phyloP scores from a whole-genome alignment of 2,797 vertebrate species.

The Pseudochaenichthys georgianus region DNA sequence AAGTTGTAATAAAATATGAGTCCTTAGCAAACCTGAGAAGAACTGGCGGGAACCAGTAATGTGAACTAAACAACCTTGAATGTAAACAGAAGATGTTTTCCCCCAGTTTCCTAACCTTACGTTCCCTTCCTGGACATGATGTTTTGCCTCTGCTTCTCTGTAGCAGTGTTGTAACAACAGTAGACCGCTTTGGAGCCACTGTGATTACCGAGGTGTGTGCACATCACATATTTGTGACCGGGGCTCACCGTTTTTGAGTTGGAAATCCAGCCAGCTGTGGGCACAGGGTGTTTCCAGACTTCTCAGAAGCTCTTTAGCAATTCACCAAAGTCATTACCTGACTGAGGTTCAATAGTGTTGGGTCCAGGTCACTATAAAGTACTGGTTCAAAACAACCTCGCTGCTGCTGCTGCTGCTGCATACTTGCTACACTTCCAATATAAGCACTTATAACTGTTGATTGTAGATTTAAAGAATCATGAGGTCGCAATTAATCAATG shows the following conservation, averaged over 20 bases:
- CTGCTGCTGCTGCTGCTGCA: conserved; percentile 28
- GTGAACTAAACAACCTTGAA: conserved; percentile 28
- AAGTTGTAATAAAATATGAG: neutral
- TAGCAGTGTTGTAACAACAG: conserved; percentile 27
- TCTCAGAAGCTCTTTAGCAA: conserved; percentile 50
- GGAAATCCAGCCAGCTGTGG: conserved; percentile 25
- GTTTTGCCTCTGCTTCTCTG: conserved; percentile 32
- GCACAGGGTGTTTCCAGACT: conserved; percentile 38
- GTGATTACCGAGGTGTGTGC: conserved; percentile 44
- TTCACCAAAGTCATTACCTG: conserved; percentile 28
- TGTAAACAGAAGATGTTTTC: conserved; percentile 44
- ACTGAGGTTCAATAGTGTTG: conserved; percentile 57
- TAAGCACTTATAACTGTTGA: conserved; percentile 59
- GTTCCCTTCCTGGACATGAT: conserved; percentile 18
- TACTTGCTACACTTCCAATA: conserved; percentile 46
- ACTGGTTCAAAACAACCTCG: conserved; percentile 34
- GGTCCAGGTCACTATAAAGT: conserved; percentile 34
- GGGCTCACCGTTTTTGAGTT: conserved; percentile 45
- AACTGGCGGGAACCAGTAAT: neutral
- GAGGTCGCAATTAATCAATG: conserved; percentile 40
- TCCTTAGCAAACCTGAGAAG: neutral
- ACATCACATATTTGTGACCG: conserved; percentile 36
- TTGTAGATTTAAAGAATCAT: conserved; percentile 58
- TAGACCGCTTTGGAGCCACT: conserved; percentile 31
- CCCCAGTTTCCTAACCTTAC: neutral